Evolutionary conservation across 2,113 vertebrate species (phyloP), one percentile per base, ranked within the genome.

Genomic region (Connochaetes taurinus): DNA sequence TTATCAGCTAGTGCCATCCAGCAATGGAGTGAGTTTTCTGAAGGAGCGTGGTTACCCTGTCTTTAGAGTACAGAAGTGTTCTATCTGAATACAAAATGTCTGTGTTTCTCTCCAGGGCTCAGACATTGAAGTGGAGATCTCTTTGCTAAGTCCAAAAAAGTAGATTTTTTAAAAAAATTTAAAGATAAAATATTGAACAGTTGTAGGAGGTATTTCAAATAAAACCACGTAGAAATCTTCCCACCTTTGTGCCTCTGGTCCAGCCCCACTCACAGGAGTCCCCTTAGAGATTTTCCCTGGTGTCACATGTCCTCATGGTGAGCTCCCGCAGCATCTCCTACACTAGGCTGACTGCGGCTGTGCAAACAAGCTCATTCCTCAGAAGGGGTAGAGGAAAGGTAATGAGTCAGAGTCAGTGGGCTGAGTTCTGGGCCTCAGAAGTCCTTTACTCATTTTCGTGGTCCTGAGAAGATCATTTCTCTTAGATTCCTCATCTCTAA

Each of bases 111-210:
- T 62, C 58, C 29, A 58, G 53, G 13, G 58, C 67, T 52, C 53
- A 87, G 55, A 90, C 12, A 64, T 74, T 31, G 71, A 71, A 53
- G 90, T 55, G 40, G 29, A 67, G 55, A 67, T 16, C 62, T n/a
- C 57, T 62, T 6, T 47, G 5, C 36, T 50, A 47, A 60, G 31
- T 50, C 84, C 74, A 19, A 47, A 43, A 43, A 53, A 40, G 29
- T 33, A 14, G 60, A 52, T 67, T 82, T 82, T 94, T 50, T 47
- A 40, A 13, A 91, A 91, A 83, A 93, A 50, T 1, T 36, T 92
- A 85, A 95, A 94, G 62, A 29, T 90, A 76, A 95, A 94, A 80
- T 60, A 60, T 12, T 81, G 71, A 87, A 76, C 7, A 27, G 36
- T 40, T 15, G 53, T 87, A 10, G 31, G n/a, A 94, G 33, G 31